phyloP scores from a whole-genome alignment of 2,888 invertebrate species.

The Philaethria dido region DNA sequence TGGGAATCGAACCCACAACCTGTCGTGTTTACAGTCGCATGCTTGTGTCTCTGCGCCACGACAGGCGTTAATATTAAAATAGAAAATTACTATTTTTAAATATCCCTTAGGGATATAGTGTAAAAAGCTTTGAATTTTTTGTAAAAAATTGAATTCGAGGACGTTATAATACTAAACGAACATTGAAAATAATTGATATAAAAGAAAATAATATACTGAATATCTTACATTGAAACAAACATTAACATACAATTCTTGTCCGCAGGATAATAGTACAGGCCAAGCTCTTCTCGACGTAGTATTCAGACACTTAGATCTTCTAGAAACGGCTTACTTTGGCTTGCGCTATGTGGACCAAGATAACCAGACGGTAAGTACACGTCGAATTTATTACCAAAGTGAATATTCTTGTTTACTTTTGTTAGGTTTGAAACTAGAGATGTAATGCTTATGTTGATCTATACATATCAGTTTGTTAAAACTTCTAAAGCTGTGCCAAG shows the following conservation, averaged over 20 bases:
- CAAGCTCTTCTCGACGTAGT: constrained; percentile 96
- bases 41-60: no score
- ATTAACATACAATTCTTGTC: constrained; percentile 37
- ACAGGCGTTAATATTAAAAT: no score
- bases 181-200: no score
- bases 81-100: no score
- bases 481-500: background rate
- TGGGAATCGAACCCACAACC: no score
- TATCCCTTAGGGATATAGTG: no score
- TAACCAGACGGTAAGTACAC: constrained; percentile 93
- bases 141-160: no score
- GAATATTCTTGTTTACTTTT: constrained; percentile 34
- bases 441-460: background rate
- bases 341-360: constrained; percentile 95
- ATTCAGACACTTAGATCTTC: constrained; percentile 95
- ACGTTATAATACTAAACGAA: no score
- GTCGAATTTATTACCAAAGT: constrained; percentile 38
- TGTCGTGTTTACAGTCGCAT: no score
- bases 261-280: constrained; percentile 94
- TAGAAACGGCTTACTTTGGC: constrained; percentile 98
- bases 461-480: background rate
- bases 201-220: no score
- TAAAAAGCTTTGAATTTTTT: no score
- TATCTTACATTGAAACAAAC: constrained; percentile 13
- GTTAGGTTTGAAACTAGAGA: constrained; percentile 27